phyloP scores from a whole-genome alignment of 2,113 vertebrate genomes.

The Bujurquina vittata region DNA sequence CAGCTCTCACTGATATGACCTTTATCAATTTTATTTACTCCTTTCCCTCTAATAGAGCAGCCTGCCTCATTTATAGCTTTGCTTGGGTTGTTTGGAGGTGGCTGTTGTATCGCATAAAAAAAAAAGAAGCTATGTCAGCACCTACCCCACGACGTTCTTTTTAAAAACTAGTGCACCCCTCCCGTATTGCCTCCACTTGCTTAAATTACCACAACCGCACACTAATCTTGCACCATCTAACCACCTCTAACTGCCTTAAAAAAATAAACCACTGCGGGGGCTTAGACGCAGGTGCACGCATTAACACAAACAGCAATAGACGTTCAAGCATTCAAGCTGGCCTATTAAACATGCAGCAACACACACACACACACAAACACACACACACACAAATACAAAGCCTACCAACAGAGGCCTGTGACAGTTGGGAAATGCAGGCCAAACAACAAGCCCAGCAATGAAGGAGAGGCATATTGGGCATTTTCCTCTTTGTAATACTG shows the following conservation, averaged over 20 bases:
- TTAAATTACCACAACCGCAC: background rate
- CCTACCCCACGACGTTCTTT: accelerated
- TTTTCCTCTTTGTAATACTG: slow-evolving; percentile 8
- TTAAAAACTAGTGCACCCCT: background rate
- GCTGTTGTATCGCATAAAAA: background rate
- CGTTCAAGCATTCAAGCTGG: background rate
- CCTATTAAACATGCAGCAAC: background rate
- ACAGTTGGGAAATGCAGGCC: background rate
- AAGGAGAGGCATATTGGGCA: slow-evolving; percentile 14
- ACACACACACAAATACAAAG: background rate
- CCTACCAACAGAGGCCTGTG: background rate
- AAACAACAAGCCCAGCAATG: slow-evolving; percentile 4
- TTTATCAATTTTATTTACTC: background rate
- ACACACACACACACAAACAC: background rate
- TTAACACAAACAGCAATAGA: background rate
- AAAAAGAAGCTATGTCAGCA: background rate
- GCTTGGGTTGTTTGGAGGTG: background rate
- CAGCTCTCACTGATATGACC: background rate
- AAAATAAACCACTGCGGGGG: background rate
- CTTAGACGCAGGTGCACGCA: slow-evolving; percentile 16
- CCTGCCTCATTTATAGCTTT: background rate
- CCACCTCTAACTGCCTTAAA: slow-evolving; percentile 5
- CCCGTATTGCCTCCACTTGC: background rate
- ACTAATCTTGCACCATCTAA: slow-evolving; percentile 13
- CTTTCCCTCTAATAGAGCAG: background rate